These are phyloP conservation scores for Mesitornis unicolor DNA, from an alignment of 2,113 vertebrate species.

Conservation along the genomic window DNA sequence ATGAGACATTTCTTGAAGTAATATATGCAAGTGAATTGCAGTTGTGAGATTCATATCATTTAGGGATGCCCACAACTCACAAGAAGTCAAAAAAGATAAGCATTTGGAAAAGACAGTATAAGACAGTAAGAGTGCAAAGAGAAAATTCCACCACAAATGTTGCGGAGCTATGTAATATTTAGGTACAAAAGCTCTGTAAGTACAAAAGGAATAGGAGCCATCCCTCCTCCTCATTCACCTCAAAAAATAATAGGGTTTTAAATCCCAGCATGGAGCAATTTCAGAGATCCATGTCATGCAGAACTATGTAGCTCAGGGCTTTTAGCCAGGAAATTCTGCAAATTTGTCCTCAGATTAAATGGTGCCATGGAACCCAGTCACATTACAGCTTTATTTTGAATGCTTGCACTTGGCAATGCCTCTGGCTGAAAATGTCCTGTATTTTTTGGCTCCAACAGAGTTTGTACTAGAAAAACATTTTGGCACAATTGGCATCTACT, in stretches of 20 bases:
- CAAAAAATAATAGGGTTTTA: neutral
- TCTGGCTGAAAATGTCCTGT: conserved; percentile 19
- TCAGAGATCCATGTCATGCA: neutral
- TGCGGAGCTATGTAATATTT: neutral
- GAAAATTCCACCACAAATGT: neutral
- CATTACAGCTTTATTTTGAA: conserved; percentile 6
- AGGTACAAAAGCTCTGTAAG: neutral
- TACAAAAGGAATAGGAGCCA: neutral
- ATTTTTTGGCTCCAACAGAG: conserved; percentile 30
- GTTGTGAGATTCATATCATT: neutral
- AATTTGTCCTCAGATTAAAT: conserved; percentile 18
- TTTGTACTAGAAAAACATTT: conserved; percentile 14
- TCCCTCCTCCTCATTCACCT: neutral
- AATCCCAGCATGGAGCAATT: neutral
- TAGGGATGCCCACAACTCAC: neutral
- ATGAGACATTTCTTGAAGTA: neutral
- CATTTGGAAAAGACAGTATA: neutral
- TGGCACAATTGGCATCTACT: conserved; percentile 14
- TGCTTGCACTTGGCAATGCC: neutral
- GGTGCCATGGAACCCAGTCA: neutral
- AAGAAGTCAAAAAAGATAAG: neutral
- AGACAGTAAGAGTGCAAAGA: neutral
- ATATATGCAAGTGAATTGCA: neutral
- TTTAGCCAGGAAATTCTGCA: conserved; percentile 42
- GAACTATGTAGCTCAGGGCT: neutral